phyloP scores from a whole-genome alignment of 2,888 invertebrate species.

The Clunio marinus region DNA sequence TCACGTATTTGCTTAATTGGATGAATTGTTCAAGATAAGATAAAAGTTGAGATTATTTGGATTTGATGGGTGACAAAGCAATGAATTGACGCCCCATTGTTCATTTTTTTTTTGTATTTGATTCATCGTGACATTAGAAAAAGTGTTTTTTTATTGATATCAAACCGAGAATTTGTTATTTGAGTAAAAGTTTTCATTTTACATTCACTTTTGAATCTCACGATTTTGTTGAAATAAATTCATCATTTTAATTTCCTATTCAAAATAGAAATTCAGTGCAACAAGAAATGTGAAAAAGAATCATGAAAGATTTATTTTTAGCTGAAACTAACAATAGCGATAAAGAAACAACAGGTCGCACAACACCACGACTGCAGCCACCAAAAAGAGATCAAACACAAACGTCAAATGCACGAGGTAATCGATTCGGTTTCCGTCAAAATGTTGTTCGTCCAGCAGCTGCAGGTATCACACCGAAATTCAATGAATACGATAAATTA shows the following conservation, averaged over 20 bases:
- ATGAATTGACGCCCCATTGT: too few relatives aligned
- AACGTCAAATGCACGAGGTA: slow-evolving; percentile 55
- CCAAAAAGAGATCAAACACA: slow-evolving; percentile 63
- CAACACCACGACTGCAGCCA: slow-evolving; percentile 60
- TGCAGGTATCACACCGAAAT: slow-evolving; percentile 61
- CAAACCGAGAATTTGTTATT: neutral
- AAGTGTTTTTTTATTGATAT: neutral
- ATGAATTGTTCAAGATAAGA: too few relatives aligned
- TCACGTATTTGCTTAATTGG: too few relatives aligned
- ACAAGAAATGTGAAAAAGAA: neutral
- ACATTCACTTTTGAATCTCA: slow-evolving; percentile 10
- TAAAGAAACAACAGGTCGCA: slow-evolving; percentile 37
- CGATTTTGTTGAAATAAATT: neutral
- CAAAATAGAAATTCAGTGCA: neutral
- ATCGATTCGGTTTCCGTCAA: slow-evolving; percentile 75
- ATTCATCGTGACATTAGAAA: neutral
- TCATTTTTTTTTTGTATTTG: neutral
- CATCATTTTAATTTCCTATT: neutral
- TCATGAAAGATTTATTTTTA: slow-evolving; percentile 1
- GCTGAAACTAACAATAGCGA: neutral
- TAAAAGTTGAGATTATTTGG: too few relatives aligned
- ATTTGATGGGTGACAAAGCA: too few relatives aligned
- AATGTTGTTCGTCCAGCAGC: slow-evolving; percentile 52
- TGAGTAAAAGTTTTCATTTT: neutral
- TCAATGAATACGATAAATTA: slow-evolving; percentile 56